phyloP scores from a whole-genome alignment of 2,888 invertebrate genomes.

The Seira ritae region DNA sequence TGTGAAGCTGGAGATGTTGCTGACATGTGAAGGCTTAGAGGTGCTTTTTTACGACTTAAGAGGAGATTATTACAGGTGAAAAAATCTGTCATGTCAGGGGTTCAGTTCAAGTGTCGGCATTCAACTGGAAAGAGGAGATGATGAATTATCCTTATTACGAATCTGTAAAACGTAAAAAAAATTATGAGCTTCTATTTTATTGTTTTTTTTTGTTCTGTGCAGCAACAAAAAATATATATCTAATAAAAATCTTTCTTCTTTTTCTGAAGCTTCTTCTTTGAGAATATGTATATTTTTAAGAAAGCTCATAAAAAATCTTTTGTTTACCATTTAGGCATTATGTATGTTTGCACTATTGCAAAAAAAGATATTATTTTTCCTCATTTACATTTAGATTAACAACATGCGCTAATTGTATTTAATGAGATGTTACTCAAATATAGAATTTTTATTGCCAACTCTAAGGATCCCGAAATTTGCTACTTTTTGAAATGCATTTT shows the following conservation, averaged over 20 bases:
- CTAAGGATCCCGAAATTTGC: too few relatives aligned
- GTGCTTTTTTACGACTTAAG: neutral
- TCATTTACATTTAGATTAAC: neutral
- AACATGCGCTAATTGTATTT: neutral
- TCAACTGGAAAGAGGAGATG: neutral
- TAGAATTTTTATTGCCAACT: too few relatives aligned
- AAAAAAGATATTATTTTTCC: neutral
- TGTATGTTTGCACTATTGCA: too few relatives aligned
- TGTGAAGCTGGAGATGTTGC: neutral
- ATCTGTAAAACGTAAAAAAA: too few relatives aligned
- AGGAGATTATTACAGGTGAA: neutral
- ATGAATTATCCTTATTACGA: neutral
- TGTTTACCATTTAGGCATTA: neutral
- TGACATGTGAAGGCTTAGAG: neutral
- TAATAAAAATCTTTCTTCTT: neutral
- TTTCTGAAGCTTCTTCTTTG: too few relatives aligned
- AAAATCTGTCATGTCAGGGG: neutral
- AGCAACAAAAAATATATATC: too few relatives aligned
- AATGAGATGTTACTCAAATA: neutral
- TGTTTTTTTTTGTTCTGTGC: too few relatives aligned
- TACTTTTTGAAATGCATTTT: too few relatives aligned
- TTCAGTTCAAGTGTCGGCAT: neutral
- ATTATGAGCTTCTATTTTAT: too few relatives aligned
- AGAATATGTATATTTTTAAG: neutral
- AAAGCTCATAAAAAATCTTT: neutral